Evolutionary conservation across 2,888 invertebrate species (phyloP).

Genomic region (Lasioglossum marginatum): DNA sequence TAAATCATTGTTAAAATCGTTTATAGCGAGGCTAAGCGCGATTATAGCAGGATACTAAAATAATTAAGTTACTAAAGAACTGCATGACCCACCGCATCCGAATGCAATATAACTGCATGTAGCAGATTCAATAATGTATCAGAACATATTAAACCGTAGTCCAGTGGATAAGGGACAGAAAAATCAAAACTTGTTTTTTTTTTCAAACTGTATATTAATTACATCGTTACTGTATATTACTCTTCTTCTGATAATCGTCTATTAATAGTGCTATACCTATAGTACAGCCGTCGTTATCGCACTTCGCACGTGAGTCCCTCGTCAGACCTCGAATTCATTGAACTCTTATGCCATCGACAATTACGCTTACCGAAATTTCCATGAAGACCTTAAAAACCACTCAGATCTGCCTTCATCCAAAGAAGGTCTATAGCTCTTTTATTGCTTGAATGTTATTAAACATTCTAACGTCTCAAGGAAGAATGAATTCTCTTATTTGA

Average conservation of each 20-base stretch:
- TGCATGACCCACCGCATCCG: neutral
- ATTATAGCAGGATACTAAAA: neutral
- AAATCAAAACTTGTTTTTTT: constrained; percentile 9
- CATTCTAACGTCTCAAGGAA: neutral
- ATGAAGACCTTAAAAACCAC: neutral
- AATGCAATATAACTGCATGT: neutral
- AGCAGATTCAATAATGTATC: neutral
- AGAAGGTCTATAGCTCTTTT: neutral
- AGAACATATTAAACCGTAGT: neutral
- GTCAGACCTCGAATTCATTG: constrained; percentile 19
- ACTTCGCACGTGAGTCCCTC: constrained; percentile 60
- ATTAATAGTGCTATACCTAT: constrained; percentile 58
- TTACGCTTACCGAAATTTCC: neutral
- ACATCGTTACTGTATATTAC: constrained; percentile 55
- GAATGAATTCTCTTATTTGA: neutral
- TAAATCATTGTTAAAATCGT: neutral
- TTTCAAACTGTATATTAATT: constrained; percentile 70
- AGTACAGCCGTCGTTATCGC: constrained; percentile 60
- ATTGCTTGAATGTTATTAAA: neutral
- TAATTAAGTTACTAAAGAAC: neutral
- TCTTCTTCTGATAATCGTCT: constrained; percentile 68
- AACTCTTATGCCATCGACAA: constrained; percentile 1
- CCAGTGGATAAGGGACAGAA: neutral
- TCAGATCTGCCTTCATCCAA: neutral
- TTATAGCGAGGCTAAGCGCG: neutral